A percentile compares a stretch with the other conserved stretches of the same genome.
Evolutionary conservation across 1,140 invertebrate species (phyloP).

Genomic region (Hypsibius dujardini): DNA sequence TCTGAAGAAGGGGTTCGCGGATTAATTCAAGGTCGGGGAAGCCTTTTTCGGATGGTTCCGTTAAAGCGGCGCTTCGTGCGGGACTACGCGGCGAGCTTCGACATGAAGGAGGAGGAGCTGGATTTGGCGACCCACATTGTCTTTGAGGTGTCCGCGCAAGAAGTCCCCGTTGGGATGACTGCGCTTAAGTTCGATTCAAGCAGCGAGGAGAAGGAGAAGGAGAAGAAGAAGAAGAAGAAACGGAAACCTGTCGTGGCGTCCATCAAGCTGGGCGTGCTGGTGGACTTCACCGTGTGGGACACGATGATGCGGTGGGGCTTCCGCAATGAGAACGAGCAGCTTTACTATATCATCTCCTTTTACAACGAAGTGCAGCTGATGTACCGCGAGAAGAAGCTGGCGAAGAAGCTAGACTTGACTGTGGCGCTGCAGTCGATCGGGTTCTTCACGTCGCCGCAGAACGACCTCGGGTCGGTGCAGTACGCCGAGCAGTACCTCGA

Average conservation of each 20-base stretch:
- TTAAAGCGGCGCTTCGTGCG: no score
- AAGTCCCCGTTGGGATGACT: no score
- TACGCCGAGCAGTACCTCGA: not conserved
- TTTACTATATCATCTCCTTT: not conserved
- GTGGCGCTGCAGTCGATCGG: not conserved
- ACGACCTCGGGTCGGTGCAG: not conserved
- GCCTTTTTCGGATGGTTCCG: no score
- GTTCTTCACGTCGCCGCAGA: not conserved
- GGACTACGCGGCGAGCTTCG: not conserved
- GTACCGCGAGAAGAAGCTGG: not conserved
- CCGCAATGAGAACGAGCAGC: not conserved
- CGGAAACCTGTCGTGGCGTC: not conserved
- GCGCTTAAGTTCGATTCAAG: no score
- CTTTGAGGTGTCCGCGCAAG: not conserved
- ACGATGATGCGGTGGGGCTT: not conserved
- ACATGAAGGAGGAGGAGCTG: not conserved
- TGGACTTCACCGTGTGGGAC: not conserved
- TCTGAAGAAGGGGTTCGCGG: no score
- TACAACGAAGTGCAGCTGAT: constrained; percentile 1
- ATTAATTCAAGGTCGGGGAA: no score
- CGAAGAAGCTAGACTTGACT: not conserved
- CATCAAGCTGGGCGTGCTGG: not conserved
- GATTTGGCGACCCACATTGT: constrained; percentile 5
- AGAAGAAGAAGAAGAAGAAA: constrained; percentile 10
- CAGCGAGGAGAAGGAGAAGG: no score